A percentile compares a stretch with the other conserved stretches of the same genome.
These are phyloP conservation scores for Scartelaos histophorus DNA, from an alignment of 2,113 vertebrate species.

Conservation along the genomic window DNA sequence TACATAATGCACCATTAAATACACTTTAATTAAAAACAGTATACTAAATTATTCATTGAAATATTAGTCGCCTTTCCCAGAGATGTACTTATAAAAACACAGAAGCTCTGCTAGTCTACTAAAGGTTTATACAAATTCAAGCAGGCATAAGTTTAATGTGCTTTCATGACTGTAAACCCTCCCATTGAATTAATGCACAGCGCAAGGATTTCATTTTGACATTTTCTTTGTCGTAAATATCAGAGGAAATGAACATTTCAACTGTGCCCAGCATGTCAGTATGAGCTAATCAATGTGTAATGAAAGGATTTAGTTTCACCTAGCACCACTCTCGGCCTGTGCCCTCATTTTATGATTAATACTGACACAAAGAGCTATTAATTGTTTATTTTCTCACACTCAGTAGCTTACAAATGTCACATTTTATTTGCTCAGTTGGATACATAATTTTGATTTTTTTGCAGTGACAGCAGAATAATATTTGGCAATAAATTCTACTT, in stretches of 20 bases:
- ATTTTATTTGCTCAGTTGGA: neutral
- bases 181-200: neutral
- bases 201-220: neutral
- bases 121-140: neutral
- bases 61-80: neutral
- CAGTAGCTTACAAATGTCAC: neutral
- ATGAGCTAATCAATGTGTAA: constrained; percentile 6
- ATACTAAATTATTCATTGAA: neutral
- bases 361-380: constrained; percentile 7
- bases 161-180: neutral
- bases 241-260: constrained; percentile 11
- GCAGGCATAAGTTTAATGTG: neutral
- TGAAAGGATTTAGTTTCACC: constrained; percentile 6
- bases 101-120: neutral
- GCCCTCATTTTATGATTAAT: neutral
- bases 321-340: constrained; percentile 6
- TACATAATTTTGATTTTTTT: neutral
- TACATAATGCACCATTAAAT: no score
- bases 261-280: constrained; percentile 2
- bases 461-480: neutral
- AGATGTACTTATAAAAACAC: neutral
- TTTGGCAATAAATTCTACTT: neutral
- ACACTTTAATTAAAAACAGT: no score
- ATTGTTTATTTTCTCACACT: constrained; percentile 1
- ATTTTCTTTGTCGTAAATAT: neutral